Evolutionary conservation across 1,140 invertebrate species (phyloP).

Genomic region (Hypothenemus hampei): DNA sequence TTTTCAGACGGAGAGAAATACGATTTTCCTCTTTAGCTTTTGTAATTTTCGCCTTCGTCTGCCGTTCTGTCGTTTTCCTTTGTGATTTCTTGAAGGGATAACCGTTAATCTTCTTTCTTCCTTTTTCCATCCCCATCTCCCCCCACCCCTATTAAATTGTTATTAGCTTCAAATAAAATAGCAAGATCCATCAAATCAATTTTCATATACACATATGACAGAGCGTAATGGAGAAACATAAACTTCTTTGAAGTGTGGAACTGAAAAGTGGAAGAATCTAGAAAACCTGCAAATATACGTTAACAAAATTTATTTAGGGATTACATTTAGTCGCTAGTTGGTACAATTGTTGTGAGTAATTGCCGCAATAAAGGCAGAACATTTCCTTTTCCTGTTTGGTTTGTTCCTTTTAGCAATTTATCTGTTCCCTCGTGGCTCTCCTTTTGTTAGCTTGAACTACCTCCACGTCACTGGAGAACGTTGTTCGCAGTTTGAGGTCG

Average conservation of each 20-base stretch:
- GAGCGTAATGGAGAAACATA: too few relatives aligned
- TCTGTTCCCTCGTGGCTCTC: constrained; percentile 18
- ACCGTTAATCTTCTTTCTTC: constrained; percentile 5
- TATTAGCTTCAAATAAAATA: not conserved
- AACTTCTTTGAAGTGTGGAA: too few relatives aligned
- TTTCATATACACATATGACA: not conserved
- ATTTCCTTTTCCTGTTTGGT: constrained; percentile 26
- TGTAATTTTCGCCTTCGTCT: constrained; percentile 6
- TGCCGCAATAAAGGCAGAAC: constrained; percentile 26
- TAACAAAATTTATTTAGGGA: constrained; percentile 26
- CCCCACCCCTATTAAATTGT: too few relatives aligned
- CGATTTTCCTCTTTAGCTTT: constrained; percentile 6
- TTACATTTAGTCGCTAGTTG: constrained; percentile 21
- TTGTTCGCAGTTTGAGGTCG: constrained; percentile 6
- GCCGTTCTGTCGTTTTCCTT: constrained; percentile 3
- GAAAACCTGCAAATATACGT: constrained; percentile 14
- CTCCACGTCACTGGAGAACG: constrained; percentile 4
- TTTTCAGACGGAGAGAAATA: constrained; percentile 21
- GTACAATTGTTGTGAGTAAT: constrained; percentile 28
- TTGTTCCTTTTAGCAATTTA: constrained; percentile 25
- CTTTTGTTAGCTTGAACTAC: constrained; percentile 12
- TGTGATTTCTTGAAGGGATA: constrained; percentile 7
- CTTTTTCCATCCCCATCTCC: constrained; percentile 3
- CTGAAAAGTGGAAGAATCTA: not conserved
- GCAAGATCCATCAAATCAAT: not conserved